These are phyloP conservation scores for Gobiocypris rarus DNA, from an alignment of 2,113 vertebrate genomes.

Conservation along the genomic window DNA sequence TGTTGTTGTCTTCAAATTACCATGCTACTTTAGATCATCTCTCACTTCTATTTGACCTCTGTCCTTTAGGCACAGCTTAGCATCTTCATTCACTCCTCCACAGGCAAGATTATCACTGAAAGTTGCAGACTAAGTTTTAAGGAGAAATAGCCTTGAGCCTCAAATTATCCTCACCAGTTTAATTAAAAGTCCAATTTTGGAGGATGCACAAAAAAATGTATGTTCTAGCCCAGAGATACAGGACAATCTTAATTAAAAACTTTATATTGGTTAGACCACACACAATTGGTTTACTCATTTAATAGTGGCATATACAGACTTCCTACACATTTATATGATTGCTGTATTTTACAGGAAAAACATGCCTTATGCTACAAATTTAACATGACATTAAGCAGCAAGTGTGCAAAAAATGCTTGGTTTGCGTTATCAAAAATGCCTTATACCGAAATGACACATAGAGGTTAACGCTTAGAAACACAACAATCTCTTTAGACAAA, in stretches of 20 bases:
- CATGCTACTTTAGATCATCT: background rate
- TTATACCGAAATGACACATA: background rate
- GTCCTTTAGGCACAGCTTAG: background rate
- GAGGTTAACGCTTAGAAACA: background rate
- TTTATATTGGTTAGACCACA: background rate
- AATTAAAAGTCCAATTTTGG: conserved; percentile 33
- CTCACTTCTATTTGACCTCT: conserved; percentile 40
- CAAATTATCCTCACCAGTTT: conserved; percentile 29
- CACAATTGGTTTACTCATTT: background rate
- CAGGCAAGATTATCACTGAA: background rate
- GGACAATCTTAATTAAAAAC: conserved; percentile 1
- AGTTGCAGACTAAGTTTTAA: background rate
- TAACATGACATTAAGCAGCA: background rate
- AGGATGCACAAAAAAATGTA: conserved; percentile 26
- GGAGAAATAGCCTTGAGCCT: background rate
- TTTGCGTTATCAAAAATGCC: too few relatives aligned
- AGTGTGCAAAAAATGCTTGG: background rate
- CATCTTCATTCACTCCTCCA: conserved; percentile 9
- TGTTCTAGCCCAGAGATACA: conserved; percentile 20
- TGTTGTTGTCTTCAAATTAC: background rate
- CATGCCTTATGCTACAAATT: background rate
- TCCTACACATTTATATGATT: conserved; percentile 4
- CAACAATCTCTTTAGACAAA: background rate
- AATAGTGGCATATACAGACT: background rate
- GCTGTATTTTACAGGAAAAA: background rate